Base-by-base conservation (phyloP, 2,888 invertebrate species). In the Andrena marginata region DNA sequence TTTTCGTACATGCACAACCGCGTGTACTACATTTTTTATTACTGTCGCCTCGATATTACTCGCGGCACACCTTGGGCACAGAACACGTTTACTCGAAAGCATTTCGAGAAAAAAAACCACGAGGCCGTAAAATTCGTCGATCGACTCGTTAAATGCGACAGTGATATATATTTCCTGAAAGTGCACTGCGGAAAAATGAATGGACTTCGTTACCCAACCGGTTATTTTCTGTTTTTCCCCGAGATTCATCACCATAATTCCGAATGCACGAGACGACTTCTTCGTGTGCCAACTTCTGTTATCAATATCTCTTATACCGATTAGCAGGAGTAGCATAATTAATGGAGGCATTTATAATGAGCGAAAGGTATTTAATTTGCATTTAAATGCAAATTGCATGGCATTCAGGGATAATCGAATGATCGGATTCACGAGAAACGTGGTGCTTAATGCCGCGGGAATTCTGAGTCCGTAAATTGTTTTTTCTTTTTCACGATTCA, bases 221-320 rank as follows among this genome's bases (percentile, higher is more conserved):
- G 62, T 76, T 62, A 54, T 31, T 76, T 77, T 80, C 68, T 35
- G 48, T 31, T 75, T 54, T 65, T 68, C 13, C 62, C 62, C 60
- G 35, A 7, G 65, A 48, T n/a, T 5, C n/a, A 77, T 23, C 80
- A 84, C 68, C 23, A 26, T 69, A 26, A 68, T 71, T 35, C 48
- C 10, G 10, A 31, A 42, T 75, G 63, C 20, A 80, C 56, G 54
- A 42, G 42, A 78, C 35, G 23, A 8, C 56, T 16, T 59, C 35
- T 70, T 48, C 73, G 63, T 73, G 79, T 80, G 82, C n/a, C 74
- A 51, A n/a, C 60, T 33, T 33, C 33, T 42, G 69, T 82, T 78
- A 87, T 84, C 87, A 26, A 31, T 60, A 63, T 69, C 60, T 69
- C 51, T 69, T 69, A 77, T 78, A 64, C 56, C 31, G 60, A 70